These are phyloP conservation scores for Cephus runcator DNA, from an alignment of 2,888 invertebrate genomes.

Conservation along the genomic window DNA sequence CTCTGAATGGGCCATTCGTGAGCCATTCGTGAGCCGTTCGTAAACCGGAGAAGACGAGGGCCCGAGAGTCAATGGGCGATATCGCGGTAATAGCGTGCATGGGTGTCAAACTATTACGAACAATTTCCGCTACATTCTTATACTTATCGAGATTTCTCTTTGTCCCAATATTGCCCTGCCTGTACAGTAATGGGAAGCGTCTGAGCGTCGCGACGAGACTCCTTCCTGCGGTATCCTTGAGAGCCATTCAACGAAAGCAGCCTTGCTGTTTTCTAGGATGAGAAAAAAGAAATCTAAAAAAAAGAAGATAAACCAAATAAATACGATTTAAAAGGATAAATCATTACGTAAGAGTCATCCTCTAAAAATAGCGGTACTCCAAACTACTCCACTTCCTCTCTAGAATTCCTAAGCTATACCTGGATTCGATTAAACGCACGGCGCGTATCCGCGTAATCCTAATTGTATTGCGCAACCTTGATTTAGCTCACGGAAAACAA, in stretches of 20 bases:
- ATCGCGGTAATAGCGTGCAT: conserved; percentile 37
- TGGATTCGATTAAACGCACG: neutral
- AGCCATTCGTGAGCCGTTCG: neutral
- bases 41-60: conserved; percentile 1
- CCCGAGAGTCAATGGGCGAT: conserved; percentile 30
- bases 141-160: conserved; percentile 3
- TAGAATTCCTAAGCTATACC: neutral
- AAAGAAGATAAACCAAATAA: neutral
- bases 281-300: neutral
- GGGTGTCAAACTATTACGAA: conserved; percentile 43
- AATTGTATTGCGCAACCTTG: conserved; percentile 44
- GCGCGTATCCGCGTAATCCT: conserved; percentile 8
- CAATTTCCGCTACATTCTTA: conserved; percentile 46
- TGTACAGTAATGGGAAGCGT: neutral
- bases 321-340: neutral
- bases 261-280: neutral
- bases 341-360: neutral
- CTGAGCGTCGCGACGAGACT: neutral
- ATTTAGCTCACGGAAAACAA: conserved; percentile 31
- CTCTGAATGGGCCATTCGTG: conserved; percentile 31
- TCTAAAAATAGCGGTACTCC: neutral
- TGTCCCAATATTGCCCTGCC: neutral
- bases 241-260: neutral
- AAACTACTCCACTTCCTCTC: neutral
- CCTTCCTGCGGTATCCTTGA: neutral